These are phyloP conservation scores for Pyrgus malvae DNA, from an alignment of 2,888 invertebrate genomes.

Conservation along the genomic window DNA sequence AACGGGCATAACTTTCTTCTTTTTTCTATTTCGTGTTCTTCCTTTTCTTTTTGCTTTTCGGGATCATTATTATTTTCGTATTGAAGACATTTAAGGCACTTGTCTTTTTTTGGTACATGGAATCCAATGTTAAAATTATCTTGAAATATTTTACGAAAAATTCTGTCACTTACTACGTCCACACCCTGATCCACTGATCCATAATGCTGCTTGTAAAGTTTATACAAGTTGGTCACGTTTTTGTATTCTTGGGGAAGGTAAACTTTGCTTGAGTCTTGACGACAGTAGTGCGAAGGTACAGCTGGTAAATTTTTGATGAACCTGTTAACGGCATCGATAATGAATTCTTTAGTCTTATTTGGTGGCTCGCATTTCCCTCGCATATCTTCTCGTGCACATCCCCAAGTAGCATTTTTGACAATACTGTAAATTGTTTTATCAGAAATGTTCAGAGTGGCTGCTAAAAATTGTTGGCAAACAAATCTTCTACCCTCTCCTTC, in stretches of 20 bases:
- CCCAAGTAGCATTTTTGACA: background rate
- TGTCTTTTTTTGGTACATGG: constrained; percentile 35
- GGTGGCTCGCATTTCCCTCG: constrained; percentile 30
- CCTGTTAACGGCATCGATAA: constrained; percentile 28
- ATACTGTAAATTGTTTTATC: background rate
- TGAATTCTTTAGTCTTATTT: constrained; percentile 26
- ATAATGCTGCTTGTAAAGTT: constrained; percentile 27
- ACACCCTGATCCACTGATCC: constrained; percentile 27
- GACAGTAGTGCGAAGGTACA: constrained; percentile 37
- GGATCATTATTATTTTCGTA: background rate
- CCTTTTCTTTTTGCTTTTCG: background rate
- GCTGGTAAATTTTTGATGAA: constrained; percentile 28
- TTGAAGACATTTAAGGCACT: constrained; percentile 32
- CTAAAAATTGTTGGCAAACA: background rate
- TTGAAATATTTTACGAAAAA: constrained; percentile 34
- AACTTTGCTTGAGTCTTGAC: constrained; percentile 28
- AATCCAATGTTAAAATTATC: constrained; percentile 36
- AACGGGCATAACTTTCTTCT: too few species aligned
- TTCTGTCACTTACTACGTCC: constrained; percentile 22
- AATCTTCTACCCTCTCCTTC: background rate
- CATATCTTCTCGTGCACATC: constrained; percentile 28
- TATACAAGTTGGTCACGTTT: constrained; percentile 30
- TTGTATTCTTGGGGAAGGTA: constrained; percentile 29
- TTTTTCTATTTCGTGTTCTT: background rate
- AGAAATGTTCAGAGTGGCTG: background rate